Base-by-base conservation (phyloP, 2,888 invertebrate genomes). In the Lasioglossum pauxillum region DNA sequence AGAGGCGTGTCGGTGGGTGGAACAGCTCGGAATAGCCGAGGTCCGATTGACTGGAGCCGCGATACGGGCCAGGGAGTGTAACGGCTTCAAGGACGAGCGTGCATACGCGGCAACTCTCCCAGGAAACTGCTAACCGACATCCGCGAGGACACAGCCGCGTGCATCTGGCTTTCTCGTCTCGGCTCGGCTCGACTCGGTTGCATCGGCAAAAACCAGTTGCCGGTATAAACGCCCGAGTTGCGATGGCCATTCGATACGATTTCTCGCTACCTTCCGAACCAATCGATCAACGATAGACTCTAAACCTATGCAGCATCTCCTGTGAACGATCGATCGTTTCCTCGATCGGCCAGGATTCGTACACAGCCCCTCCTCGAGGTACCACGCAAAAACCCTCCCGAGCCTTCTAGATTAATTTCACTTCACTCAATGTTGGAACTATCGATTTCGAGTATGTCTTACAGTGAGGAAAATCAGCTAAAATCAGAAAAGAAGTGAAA, bases 71-170 rank as follows among this genome's bases (percentile, higher is more conserved):
- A 92, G 90, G 91, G 92, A 92, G 92, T 92, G 92, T 92, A 93
- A 92, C 93, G 92, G 92, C 93, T 92, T 91, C 94, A 95, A 95
- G 94, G 95, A 94, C 93, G 92, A 78, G 85, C 90, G 88, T 83
- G 78, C 75, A 84, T 86, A 88, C 85, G 75, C 80, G 89, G 82
- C 90, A 90, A 87, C 92, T 93, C 93, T 93, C 93, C 91, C 94
- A 94, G 95, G 94, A 95, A 95, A 94, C 94, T 93, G 92, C 90
- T 91, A 91, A 92, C 92, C 92, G 92, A 92, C 90, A 92, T 94
- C 92, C 92, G 93, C 93, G 93, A 93, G 93, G 94, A 93, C 93
- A 93, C 89, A 80, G 82, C 75, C 88, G 84, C 85, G 77, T 81
- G 82, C 81, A 84, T 89, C 88, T 90, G 84, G 79, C 69, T 85